Evolutionary conservation across 1,140 invertebrate species (phyloP).

Genomic region (Cyrtorhinus lividipennis): DNA sequence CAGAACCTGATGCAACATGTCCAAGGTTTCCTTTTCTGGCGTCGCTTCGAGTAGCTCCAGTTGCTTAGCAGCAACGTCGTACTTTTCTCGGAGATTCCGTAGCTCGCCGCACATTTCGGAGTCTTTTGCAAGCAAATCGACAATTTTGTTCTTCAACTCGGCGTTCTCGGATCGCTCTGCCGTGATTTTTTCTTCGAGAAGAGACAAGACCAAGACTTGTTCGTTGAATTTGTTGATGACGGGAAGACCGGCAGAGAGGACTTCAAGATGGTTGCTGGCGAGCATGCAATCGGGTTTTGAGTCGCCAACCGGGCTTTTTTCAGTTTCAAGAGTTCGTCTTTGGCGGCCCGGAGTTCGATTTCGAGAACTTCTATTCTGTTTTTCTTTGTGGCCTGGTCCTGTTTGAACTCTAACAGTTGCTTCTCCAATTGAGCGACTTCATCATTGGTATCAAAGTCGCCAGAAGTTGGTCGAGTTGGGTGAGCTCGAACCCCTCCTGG

Average conservation of each 20-base stretch:
- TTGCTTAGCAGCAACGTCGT: background rate
- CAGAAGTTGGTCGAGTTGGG: no score
- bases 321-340: background rate
- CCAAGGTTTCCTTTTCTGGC: background rate
- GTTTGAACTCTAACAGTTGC: background rate
- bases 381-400: background rate
- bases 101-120: background rate
- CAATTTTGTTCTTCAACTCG: background rate
- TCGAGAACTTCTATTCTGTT: conserved; percentile 10
- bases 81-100: background rate
- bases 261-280: background rate
- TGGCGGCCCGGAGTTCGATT: background rate
- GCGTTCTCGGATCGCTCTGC: background rate
- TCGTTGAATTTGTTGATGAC: conserved; percentile 9
- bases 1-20: background rate
- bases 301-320: background rate
- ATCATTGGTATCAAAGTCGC: no score
- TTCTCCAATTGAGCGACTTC: no score
- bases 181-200: background rate
- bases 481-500: no score
- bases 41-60: background rate
- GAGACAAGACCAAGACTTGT: background rate
- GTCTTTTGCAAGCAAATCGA: conserved; percentile 1
- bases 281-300: background rate
- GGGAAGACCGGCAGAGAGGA: background rate